Evolutionary conservation across 1,140 invertebrate genomes (phyloP).

Genomic region (Lepidurus arcticus): DNA sequence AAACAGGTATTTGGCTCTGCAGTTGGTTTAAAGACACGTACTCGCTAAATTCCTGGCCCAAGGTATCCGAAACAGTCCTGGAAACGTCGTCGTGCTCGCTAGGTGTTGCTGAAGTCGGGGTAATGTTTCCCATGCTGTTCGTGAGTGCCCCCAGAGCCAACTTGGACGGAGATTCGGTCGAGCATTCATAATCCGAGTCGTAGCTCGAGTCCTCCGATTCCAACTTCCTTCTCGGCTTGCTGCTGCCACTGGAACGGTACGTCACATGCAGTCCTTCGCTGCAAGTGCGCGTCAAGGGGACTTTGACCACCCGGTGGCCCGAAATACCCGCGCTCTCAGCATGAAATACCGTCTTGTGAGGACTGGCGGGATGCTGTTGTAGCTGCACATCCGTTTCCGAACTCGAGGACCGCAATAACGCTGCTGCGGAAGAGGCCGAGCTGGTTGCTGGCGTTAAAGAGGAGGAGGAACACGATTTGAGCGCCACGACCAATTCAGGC

Average conservation of each 20-base stretch:
- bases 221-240: conserved; percentile 37
- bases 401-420: neutral
- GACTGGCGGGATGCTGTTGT: neutral
- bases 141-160: conserved; percentile 37
- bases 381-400: neutral
- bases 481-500: conserved; percentile 32
- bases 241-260: neutral
- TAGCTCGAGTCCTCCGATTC: conserved; percentile 74
- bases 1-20: neutral
- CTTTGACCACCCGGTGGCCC: neutral
- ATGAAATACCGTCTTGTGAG: neutral
- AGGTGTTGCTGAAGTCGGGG: conserved; percentile 18
- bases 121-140: conserved; percentile 39
- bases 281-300: conserved; percentile 24
- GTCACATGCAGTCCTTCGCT: conserved; percentile 28
- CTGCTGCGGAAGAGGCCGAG: neutral
- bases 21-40: conserved; percentile 55
- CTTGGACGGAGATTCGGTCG: conserved; percentile 42
- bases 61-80: conserved; percentile 71
- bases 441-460: neutral
- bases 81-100: conserved; percentile 64
- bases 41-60: conserved; percentile 75
- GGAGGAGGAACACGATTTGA: conserved; percentile 13
- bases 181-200: conserved; percentile 73
- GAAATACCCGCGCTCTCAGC: neutral